Evolutionary conservation across 2,113 vertebrate species (phyloP).

Genomic region (Benitochromis conjunctus): DNA sequence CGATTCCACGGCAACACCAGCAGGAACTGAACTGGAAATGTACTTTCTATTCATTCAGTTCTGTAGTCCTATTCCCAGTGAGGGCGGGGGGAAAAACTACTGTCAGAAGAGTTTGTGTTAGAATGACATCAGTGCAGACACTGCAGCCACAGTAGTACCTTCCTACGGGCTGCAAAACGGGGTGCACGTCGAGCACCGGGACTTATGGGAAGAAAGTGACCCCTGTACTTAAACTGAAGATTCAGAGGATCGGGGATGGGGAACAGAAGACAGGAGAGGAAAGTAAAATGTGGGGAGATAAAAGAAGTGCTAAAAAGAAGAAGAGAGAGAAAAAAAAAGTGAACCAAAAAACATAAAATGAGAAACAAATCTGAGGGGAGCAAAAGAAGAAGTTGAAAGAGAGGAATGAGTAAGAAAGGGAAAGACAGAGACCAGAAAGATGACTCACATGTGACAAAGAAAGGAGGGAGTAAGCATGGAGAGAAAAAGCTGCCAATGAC

Average conservation of each 20-base stretch:
- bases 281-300: background rate
- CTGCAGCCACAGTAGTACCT: slow-evolving; percentile 71
- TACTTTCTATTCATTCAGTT: slow-evolving; percentile 31
- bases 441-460: slow-evolving; percentile 12
- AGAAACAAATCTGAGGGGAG: background rate
- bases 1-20: slow-evolving; percentile 30
- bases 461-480: background rate
- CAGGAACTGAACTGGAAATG: background rate
- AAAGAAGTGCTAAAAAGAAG: slow-evolving; percentile 31
- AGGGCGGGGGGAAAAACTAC: background rate
- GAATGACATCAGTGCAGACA: slow-evolving; percentile 55
- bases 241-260: background rate
- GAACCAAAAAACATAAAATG: background rate
- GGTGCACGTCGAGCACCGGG: slow-evolving; percentile 69
- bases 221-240: slow-evolving; percentile 77
- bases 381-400: background rate
- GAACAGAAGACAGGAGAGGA: background rate
- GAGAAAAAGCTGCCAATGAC: background rate
- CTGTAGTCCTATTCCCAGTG: background rate
- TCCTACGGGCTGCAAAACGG: slow-evolving; percentile 71
- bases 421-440: slow-evolving; percentile 14
- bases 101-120: slow-evolving; percentile 13
- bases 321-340: background rate
- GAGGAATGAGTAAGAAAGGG: background rate
- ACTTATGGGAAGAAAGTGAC: slow-evolving; percentile 75